Evolutionary conservation across 2,113 vertebrate genomes (phyloP), one percentile per base, ranked within the genome.

Genomic region (Sceloporus tristichus): DNA sequence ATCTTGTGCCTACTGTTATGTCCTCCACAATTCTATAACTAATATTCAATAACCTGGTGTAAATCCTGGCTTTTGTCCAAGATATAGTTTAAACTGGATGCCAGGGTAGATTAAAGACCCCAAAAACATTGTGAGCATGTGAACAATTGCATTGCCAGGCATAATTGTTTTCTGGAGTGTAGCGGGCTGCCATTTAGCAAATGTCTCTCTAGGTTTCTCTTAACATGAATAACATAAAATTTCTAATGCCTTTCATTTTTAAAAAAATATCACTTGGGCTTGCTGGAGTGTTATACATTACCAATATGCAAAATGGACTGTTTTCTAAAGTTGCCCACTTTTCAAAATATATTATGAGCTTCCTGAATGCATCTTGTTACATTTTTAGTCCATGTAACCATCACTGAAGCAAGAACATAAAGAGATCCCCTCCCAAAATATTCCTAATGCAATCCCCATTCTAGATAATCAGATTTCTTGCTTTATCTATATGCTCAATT

Each of bases 111-210:
- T 85, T 89, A 85, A 93, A 92, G 83, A 87, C 87, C 86, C 88
- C 81, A 29, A 82, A 91, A 83, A 89, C 87, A 88, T 91, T 6
- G 0, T 86, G 88, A 94, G 62, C 42, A 84, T 19, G 85, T 0
- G 1, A 90, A 76, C 48, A 92, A 85, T 90, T 86, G 83, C 76
- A 84, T 81, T 1, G 1, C 54, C 40, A 90, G 87, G 79, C 88
- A 91, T 82, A 92, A 88, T 88, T 95, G 91, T 91, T 93, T 94
- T 87, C 83, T 92, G 88, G 83, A 80, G 86, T 92, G 42, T 48
- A 48, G 42, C 48, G 5, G 48, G 48, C 48, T 48, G 48, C 48
- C 48, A 48, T 48, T 48, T 48, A 48, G 48, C 48, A 48, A 48
- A 48, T 48, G 48, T 48, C 21, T 77, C 27, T 71, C 68, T 71